Evolutionary conservation across 2,888 invertebrate species (phyloP), one percentile per base, ranked within the genome.

Genomic region (Tuberolachnus salignus): DNA sequence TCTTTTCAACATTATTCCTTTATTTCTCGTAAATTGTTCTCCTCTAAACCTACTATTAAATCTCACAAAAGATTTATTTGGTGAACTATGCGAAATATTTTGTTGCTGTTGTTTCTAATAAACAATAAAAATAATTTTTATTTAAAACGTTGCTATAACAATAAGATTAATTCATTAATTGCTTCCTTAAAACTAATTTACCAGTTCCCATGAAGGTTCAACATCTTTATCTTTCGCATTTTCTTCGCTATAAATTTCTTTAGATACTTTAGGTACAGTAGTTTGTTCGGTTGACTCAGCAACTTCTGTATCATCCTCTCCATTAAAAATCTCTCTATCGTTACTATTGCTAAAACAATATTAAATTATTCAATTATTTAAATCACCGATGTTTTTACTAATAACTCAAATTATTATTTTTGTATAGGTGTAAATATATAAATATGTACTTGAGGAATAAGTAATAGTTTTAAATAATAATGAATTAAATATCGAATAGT

Each of bases 321-420:
- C 89, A 66, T 90, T 89, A 82, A 93, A 93, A 83, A 94, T 94
- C 86, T 94, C 94, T 67, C 94, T 94, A 85, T 94, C 94, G 59
- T 69, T 78, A 6, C 82, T 82, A 80, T 83, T 83, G 80, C 46
- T 81, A 82, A 78, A 78, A 75, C 64, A 81, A 80, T 80, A 21
- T 46, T 23, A n/a, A n/a, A n/a, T n/a, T n/a, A n/a, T n/a, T n/a
- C n/a, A n/a, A n/a, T n/a, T n/a, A n/a, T n/a, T n/a, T n/a, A n/a
- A n/a, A n/a, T n/a, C n/a, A 61, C 49, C 14, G 61, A 73, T 34
- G 19, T 49, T 4, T 34, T 49, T 34, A 34, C 34, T 34, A 34
- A 34, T 3, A 23, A 11, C 14, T 66, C 21, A 1, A 19, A 63
- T 63, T 19, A 19, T 6, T 14, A 21, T 14, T 44, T 4, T 34